These are phyloP conservation scores for Etheostoma spectabile DNA, from an alignment of 2,113 vertebrate genomes.

Conservation along the genomic window DNA sequence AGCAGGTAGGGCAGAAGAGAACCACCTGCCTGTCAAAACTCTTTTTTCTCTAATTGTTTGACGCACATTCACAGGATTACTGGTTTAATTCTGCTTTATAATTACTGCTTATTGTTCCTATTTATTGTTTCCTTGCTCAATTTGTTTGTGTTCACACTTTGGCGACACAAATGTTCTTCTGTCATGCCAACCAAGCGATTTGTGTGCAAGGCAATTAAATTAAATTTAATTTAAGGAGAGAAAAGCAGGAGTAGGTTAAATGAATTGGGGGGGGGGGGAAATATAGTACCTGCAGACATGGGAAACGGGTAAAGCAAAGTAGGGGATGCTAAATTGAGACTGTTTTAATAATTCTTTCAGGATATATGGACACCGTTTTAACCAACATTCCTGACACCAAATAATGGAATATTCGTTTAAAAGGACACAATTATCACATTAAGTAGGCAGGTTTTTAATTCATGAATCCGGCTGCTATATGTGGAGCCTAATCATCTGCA, in stretches of 20 bases:
- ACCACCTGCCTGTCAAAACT: constrained; percentile 64
- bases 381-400: constrained; percentile 43
- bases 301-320: constrained; percentile 29
- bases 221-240: constrained; percentile 69
- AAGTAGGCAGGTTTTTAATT: constrained; percentile 57
- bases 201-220: constrained; percentile 67
- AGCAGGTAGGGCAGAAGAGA: constrained; percentile 57
- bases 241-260: constrained; percentile 35
- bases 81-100: constrained; percentile 75
- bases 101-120: constrained; percentile 73
- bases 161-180: constrained; percentile 71
- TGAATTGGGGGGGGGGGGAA: constrained; percentile 7
- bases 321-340: constrained; percentile 42
- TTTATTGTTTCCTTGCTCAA: constrained; percentile 78
- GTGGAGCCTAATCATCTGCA: constrained; percentile 7
- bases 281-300: constrained; percentile 49
- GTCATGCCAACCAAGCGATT: constrained; percentile 73
- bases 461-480: constrained; percentile 24
- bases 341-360: constrained; percentile 39
- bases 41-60: constrained; percentile 66
- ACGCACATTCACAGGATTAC: constrained; percentile 65
- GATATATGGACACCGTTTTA: constrained; percentile 37
- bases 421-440: constrained; percentile 75
- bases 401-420: constrained; percentile 71
- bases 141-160: constrained; percentile 79